Evolutionary conservation across 2,113 vertebrate species (phyloP).

Genomic region (Rhinolophus ferrumequinum): DNA sequence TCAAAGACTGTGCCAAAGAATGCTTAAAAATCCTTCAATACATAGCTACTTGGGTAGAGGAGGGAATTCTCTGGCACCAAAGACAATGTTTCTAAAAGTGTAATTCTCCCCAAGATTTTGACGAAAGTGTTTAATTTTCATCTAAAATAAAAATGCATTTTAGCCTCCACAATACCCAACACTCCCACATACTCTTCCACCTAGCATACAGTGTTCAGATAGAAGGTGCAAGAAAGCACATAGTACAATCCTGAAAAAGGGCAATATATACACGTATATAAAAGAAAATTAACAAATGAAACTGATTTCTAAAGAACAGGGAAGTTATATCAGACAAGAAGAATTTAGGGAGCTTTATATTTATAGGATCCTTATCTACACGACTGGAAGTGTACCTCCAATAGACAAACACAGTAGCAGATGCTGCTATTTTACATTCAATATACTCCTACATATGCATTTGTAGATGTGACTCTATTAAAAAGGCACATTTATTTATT

Average conservation of each 20-base stretch:
- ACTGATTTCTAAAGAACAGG: neutral
- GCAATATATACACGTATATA: neutral
- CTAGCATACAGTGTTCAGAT: neutral
- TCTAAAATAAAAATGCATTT: constrained; percentile 41
- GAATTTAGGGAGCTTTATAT: neutral
- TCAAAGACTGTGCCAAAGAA: neutral
- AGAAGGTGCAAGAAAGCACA: neutral
- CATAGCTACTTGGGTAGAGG: neutral
- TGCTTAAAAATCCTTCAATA: neutral
- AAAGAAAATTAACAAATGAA: neutral
- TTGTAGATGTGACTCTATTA: neutral
- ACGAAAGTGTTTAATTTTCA: constrained; percentile 52
- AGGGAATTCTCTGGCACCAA: neutral
- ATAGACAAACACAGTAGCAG: constrained; percentile 17
- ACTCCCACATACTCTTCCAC: neutral
- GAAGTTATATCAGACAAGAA: neutral
- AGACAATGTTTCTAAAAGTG: neutral
- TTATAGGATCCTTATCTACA: neutral
- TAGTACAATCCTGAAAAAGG: neutral
- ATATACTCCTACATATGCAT: neutral
- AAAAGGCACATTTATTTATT: constrained; percentile 82
- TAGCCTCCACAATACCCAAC: neutral
- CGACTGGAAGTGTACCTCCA: neutral
- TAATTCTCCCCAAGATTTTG: neutral
- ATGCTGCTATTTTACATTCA: neutral